Evolutionary conservation across 2,113 vertebrate genomes (phyloP), one percentile per base, ranked within the genome.

Genomic region (Gyps fulvus): DNA sequence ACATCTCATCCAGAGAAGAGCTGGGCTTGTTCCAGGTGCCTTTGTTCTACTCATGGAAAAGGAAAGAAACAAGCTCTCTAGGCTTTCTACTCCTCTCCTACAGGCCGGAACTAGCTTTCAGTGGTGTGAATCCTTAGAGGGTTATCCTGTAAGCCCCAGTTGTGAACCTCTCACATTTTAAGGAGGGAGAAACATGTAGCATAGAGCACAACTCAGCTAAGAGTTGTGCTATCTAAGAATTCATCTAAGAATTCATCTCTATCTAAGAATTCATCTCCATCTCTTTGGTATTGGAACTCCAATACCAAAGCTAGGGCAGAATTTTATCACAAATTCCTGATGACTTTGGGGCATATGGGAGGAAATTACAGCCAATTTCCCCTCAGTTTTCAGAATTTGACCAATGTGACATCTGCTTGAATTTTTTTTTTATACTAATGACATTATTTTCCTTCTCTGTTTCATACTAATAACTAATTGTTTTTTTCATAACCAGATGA

Each of bases 131-230:
- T 47, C 18, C 32, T 2, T 10, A 31, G 25, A 38, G 11, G 7
- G 1, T 27, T 82, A 19, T 78, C 29, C 15, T 52, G 18, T n/a
- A 65, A 29, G 13, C 3, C 4, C 6, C 3, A 1, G 4, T 16
- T 38, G 2, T 34, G 70, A 59, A 54, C 14, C 2, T 83, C 42
- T 52, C 23, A 21, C 8, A 7, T 80, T 49, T 72, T 49, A 55
- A 79, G 11, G 31, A 67, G 57, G 34, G 23, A 67, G 21, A 57
- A 77, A 52, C 18, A 70, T 36, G 19, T 21, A 72, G 8, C 7
- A 0, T 22, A 65, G n/a, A 49, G 19, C 8, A 32, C 42, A 80
- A 23, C 20, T 55, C 18, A 49, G 13, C 13, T 74, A 27, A 63
- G 36, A 32, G 5, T 38, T 55, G 3, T 26, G 8, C 26, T 55